phyloP scores from a whole-genome alignment of 1,140 invertebrate species.

The Nasonia giraulti region DNA sequence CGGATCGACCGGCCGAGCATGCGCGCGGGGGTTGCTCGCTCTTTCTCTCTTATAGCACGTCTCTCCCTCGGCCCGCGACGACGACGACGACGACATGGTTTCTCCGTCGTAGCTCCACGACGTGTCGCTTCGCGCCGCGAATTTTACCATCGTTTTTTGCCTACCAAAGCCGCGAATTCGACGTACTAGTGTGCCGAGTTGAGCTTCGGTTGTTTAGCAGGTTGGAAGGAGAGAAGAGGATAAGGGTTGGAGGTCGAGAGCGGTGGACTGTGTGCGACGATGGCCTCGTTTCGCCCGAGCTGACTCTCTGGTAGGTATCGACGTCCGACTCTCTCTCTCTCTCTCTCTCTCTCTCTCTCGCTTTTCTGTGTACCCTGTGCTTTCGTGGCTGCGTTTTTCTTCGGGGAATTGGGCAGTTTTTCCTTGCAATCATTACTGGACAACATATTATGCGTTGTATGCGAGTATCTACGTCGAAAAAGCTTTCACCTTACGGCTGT shows the following conservation, averaged over 20 bases:
- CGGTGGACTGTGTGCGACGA: not conserved
- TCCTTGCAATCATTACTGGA: no score
- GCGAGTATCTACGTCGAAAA: not conserved
- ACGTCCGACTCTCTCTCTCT: not conserved
- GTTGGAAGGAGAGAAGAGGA: not conserved
- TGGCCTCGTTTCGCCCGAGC: no score
- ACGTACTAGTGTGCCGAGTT: no score
- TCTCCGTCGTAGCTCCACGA: slow-evolving; percentile 10
- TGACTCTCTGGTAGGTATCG: no score
- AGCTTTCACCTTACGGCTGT: not conserved
- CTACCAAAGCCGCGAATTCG: no score
- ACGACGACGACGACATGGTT: slow-evolving; percentile 15
- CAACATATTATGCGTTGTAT: not conserved
- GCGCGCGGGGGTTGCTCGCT: not conserved
- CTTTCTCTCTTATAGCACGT: not conserved
- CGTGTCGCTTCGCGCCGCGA: not conserved
- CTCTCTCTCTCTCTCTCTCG: no score
- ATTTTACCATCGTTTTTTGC: not conserved
- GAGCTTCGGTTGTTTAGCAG: no score
- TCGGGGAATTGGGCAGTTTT: no score
- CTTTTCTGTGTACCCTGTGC: no score
- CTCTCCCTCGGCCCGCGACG: not conserved
- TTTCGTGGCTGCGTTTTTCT: no score
- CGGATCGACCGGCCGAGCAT: slow-evolving; percentile 44
- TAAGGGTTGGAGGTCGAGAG: not conserved